Evolutionary conservation across 2,113 vertebrate genomes (phyloP), one percentile per base, ranked within the genome.

Genomic region (Cyprinodon variegatus): DNA sequence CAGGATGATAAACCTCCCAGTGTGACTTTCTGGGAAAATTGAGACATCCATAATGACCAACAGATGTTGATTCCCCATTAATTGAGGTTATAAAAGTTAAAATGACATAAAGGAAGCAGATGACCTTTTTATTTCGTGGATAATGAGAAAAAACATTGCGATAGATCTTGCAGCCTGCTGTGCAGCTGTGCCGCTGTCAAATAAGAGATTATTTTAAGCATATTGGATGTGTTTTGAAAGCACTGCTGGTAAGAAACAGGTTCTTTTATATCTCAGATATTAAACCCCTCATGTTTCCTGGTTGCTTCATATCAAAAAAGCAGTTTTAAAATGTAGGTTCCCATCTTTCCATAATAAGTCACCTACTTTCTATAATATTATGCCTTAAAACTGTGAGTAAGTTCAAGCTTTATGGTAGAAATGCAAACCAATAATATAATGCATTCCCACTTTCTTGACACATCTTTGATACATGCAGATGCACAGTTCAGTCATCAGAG

Each of bases 1-100:
- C 36, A 5, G 4, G 36, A 17, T 59, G 11, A 61, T 79, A 72
- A 89, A 67, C 46, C 70, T 74, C 68, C 39, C 71, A 83, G 71
- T 79, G 82, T 82, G 76, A 74, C 50, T 68, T 85, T 67, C 36
- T 45, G 46, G 77, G 62, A 41, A 74, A 72, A 72, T 4, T 53
- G 61, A 87, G 38, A 61, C 57, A 37, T 53, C 61, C 65, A 81
- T 79, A 82, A 89, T 78, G 76, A 77, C 66, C 68, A 74, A 38
- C 91, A 91, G 89, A 90, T 91, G 90, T 72, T 89, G 76, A 70
- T 79, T 87, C 57, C 17, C 17, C 82, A 78, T 87, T 90, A 84
- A 89, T 78, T 82, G 84, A 67, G 72, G 86, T 72, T 74, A 78
- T 89, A 89, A 92, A 93, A 83, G 68, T 83, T 82, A 79, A 57